Base-by-base conservation (phyloP, 2,888 invertebrate genomes). In the Drosophila bunnanda region DNA sequence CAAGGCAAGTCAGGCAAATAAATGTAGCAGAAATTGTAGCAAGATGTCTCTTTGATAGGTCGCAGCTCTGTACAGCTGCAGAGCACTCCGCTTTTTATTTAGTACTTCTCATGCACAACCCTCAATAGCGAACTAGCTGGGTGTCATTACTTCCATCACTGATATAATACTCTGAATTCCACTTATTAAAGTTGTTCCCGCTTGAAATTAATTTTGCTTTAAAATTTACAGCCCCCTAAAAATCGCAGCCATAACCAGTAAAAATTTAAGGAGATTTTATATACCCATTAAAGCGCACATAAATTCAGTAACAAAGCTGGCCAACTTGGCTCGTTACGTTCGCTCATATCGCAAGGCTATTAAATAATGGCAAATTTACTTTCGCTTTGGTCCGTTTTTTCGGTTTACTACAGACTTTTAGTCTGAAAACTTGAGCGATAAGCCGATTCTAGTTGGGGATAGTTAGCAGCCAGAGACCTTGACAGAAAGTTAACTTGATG, bases 281-380 rank as follows among this genome's bases (percentile, higher is more conserved):
- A 22, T 25, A 15, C 77, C 39, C 48, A 69, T 77, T 70, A 70
- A 75, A 67, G 54, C 55, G 57, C 56, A 56, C 80, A 84, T 77
- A 84, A 81, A 81, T 77, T 82, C 41, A 30, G 41, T 56, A 60
- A 59, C 39, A 66, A 68, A 79, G 67, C 58, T 75, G 68, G 66
- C 54, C 53, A 75, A 54, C 38, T 57, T 78, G 66, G 34, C 43
- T 61, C 50, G 39, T 58, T 66, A 67, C 28, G 39, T 36, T 34
- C 25, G 25, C 56, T 34, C 64, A 56, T 77, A 70, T 70, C 65
- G 48, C 69, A 53, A 54, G 53, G 69, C 69, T 69, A 69, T 69
- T 69, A 69, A 69, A 68, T 59, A 52, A 46, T 52, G 52, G 17
- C 10, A 53, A 67, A 65, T 64, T 77, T 65, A 52, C 43, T 75